A percentile compares a stretch with the other conserved stretches of the same genome.
These are phyloP conservation scores for Darevskia nairensis DNA, from an alignment of 2,797 vertebrate species.

Conservation along the genomic window DNA sequence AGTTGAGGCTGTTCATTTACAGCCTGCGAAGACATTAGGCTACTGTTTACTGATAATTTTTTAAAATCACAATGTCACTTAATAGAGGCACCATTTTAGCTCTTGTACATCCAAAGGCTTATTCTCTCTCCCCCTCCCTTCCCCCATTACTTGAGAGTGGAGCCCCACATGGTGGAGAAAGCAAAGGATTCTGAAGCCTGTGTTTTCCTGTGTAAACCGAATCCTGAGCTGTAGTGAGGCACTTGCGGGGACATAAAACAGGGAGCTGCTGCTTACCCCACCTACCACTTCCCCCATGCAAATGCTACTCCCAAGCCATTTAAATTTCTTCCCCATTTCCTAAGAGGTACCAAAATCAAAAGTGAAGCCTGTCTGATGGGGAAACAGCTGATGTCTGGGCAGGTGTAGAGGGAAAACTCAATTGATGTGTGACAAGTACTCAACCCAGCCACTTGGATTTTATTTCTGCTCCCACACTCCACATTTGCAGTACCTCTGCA, in stretches of 20 bases:
- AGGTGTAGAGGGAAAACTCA: neutral
- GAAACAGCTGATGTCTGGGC: neutral
- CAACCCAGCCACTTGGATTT: neutral
- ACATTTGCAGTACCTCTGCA: neutral
- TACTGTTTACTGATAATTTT: neutral
- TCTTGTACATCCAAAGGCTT: conserved; percentile 15
- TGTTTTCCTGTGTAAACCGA: neutral
- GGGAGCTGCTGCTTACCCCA: neutral
- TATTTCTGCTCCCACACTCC: neutral
- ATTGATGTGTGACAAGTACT: neutral
- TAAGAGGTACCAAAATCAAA: neutral
- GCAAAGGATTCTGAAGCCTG: neutral
- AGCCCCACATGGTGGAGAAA: neutral
- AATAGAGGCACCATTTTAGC: neutral
- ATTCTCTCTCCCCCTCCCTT: neutral
- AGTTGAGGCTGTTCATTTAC: neutral
- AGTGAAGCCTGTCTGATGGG: neutral
- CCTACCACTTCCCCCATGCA: neutral
- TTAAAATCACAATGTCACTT: neutral
- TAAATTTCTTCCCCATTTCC: neutral
- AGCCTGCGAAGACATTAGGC: neutral
- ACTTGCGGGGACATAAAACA: neutral
- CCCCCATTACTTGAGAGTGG: neutral
- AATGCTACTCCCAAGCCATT: neutral
- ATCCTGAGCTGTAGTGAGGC: neutral